Conservation (phyloP, 2,888 invertebrate species). For the Spodoptera littoralis region DNA sequence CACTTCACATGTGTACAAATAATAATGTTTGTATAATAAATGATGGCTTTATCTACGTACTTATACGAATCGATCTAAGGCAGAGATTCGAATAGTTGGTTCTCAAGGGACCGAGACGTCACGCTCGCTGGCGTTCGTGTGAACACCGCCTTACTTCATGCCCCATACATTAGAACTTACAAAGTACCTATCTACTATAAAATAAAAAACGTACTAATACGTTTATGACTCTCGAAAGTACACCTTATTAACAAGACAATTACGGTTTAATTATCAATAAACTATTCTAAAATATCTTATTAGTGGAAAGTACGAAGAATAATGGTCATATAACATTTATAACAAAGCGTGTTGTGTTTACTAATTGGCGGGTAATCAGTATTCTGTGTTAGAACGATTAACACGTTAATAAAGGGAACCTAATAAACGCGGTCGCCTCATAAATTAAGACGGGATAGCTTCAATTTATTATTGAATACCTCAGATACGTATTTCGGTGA, state of each 20-base stretch:
- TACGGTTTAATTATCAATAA: not conserved
- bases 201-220: not conserved
- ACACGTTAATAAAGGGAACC: conserved; percentile 46
- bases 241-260: conserved; percentile 1
- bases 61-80: conserved; percentile 23
- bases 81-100: conserved; percentile 48
- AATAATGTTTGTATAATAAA: conserved; percentile 31
- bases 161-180: conserved; percentile 14
- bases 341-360: conserved; percentile 40
- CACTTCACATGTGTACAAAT: conserved; percentile 24
- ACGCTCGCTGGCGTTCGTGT: conserved; percentile 54
- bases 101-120: conserved; percentile 55
- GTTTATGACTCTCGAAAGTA: not conserved
- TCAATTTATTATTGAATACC: conserved; percentile 23
- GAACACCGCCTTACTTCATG: conserved; percentile 45
- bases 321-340: conserved; percentile 36
- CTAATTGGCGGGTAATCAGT: conserved; percentile 49
- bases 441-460: conserved; percentile 37
- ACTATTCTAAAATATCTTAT: conserved; percentile 14
- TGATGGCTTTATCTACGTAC: conserved; percentile 29
- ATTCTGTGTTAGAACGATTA: conserved; percentile 54
- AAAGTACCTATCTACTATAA: conserved; percentile 1
- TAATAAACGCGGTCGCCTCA: conserved; percentile 31
- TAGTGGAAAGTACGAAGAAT: conserved; percentile 30
- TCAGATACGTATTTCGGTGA: not conserved